Base-by-base conservation (phyloP, 2,888 invertebrate genomes). In the Mechanitis mazaeus region DNA sequence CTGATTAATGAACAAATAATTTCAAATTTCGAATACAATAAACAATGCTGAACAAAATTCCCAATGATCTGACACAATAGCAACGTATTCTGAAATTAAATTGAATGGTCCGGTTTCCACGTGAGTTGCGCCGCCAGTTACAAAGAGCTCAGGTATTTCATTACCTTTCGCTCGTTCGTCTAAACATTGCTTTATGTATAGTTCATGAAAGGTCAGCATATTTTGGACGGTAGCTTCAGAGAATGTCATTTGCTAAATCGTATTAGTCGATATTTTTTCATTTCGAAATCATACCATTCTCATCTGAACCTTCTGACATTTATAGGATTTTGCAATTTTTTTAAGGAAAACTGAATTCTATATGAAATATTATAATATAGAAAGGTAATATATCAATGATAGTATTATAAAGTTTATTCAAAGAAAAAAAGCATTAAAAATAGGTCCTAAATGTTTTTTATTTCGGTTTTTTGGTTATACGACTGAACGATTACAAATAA, bases 31-130 rank as follows among this genome's bases (percentile, higher is more conserved):
- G 56, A 60, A 59, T 45, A 55, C 56, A 66, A 60, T 53, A 55
- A 70, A 71, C 71, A 72, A 71, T 70, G 69, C 68, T 62, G 61
- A 64, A 63, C 59, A 61, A 68, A 68, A 68, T 69, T 64, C 67
- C 54, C 58, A 66, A 68, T 56, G 64, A 57, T 67, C 63, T 67
- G 70, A 71, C 74, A 78, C 77, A 77, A 77, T 76, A 64, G 64
- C 63, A 68, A 61, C 74, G 72, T 73, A 79, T 76, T 74, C 74
- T 71, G 70, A 75, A 78, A 79, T 78, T 75, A 76, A 82, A 83
- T 80, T 79, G 74, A 75, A 78, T 77, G 70, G 74, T 73, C 71
- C 71, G 74, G 70, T 69, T 76, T 78, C 72, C 77, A 74, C 72
- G 69, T 74, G 73, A 79, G 66, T 63, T 66, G 64, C 60, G 61